Evolutionary conservation across 2,888 invertebrate species (phyloP), one percentile per base, ranked within the genome.

Genomic region (Zonitis immaculata): DNA sequence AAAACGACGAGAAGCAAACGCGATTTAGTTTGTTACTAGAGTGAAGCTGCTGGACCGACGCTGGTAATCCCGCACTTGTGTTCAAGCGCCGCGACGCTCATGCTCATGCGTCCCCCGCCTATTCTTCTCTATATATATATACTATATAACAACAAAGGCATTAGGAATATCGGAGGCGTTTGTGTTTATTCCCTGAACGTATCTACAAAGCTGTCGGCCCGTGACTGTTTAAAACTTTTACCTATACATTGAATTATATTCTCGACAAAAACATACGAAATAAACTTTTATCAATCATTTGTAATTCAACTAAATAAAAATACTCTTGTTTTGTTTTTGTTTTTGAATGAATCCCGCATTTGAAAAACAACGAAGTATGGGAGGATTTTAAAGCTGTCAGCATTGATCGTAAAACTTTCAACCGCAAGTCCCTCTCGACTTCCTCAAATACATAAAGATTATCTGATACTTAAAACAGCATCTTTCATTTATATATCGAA

Each of bases 1-100:
- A 62, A 59, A 58, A 66, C 63, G 62, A 61, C 59, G 66, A 66
- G 69, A 69, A 70, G 71, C 72, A 65, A 64, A 64, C 71, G 71
- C 72, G 71, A 60, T 64, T 66, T 69, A 66, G 63, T 61, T 66
- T 70, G 69, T 65, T 64, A 73, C 71, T 71, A 69, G 71, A 74
- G 67, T 72, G 73, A 72, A 70, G 73, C 71, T 73, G 73, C 72
- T 73, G 72, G 72, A 74, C 71, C 73, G 73, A 68, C 70, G 73
- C 67, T 65, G 68, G 70, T 73, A 76, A 76, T 74, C 74, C 75
- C 67, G 74, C 75, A 76, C 76, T 76, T 76, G 76, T 76, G 75
- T 75, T 75, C 70, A 72, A 74, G 71, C 75, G 73, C 71, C 76
- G 73, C 71, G 75, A 69, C 73, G 74, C 72, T 70, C 65, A 60